Evolutionary conservation across 2,797 vertebrate species (phyloP).

Genomic region (Jordanella pulchra): DNA sequence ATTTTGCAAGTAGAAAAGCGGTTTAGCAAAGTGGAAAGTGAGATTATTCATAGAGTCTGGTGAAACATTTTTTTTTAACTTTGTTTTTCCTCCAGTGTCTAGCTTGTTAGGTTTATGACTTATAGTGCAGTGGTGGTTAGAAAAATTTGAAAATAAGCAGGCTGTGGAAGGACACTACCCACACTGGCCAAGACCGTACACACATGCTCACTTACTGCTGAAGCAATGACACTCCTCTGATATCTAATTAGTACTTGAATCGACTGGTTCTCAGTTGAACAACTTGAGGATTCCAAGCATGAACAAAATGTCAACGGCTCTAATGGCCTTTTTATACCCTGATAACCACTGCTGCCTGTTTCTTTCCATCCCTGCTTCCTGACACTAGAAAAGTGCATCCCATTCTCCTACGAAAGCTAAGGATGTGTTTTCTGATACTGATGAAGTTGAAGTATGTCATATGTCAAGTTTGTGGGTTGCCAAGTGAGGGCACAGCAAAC

Average conservation of each 20-base stretch:
- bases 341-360: conserved; percentile 50
- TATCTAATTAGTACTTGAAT: conserved; percentile 79
- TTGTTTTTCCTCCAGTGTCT: conserved; percentile 57
- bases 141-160: conserved; percentile 37
- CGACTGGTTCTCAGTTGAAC: conserved; percentile 72
- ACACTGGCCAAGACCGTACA: conserved; percentile 56
- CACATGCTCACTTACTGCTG: conserved; percentile 54
- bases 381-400: conserved; percentile 34
- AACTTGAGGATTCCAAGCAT: conserved; percentile 72
- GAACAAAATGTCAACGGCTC: conserved; percentile 66
- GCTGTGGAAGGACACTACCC: conserved; percentile 41
- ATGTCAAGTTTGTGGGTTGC: conserved; percentile 34
- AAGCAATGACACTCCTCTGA: conserved; percentile 71
- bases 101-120: conserved; percentile 49
- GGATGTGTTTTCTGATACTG: conserved; percentile 51
- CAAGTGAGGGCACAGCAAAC: conserved; percentile 29
- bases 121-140: conserved; percentile 24
- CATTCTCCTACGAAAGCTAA: conserved; percentile 22
- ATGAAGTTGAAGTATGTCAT: conserved; percentile 40
- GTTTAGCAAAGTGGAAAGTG: conserved; percentile 56
- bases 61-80: conserved; percentile 24
- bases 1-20: conserved; percentile 63
- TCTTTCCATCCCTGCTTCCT: conserved; percentile 32
- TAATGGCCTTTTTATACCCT: conserved; percentile 70
- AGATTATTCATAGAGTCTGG: conserved; percentile 49